These are phyloP conservation scores for Rhinogobius similis DNA, from an alignment of 2,113 vertebrate species.

Conservation along the genomic window DNA sequence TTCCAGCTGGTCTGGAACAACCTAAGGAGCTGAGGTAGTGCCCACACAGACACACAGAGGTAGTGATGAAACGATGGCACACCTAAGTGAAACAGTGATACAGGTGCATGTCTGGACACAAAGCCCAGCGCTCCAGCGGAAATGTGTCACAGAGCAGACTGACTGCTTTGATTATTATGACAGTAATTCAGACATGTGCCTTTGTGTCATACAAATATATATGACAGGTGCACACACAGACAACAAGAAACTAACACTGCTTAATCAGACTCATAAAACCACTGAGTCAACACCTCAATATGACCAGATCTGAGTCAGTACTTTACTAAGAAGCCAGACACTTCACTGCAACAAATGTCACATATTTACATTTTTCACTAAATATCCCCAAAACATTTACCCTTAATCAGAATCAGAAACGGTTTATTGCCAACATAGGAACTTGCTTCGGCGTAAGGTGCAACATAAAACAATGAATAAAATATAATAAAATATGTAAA, in stretches of 20 bases:
- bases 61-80: slow-evolving; percentile 18
- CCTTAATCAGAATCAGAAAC: no score
- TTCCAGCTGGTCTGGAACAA: slow-evolving; percentile 18
- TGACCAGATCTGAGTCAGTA: slow-evolving; percentile 38
- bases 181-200: slow-evolving; percentile 22
- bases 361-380: not conserved
- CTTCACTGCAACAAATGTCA: not conserved
- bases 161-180: slow-evolving; percentile 22
- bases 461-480: no score
- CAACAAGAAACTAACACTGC: slow-evolving; percentile 3
- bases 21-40: slow-evolving; percentile 20
- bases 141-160: not conserved
- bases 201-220: slow-evolving; percentile 7
- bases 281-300: slow-evolving; percentile 3
- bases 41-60: not conserved
- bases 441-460: no score
- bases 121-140: slow-evolving; percentile 1
- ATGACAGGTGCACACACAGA: slow-evolving; percentile 38
- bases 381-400: not conserved
- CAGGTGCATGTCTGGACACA: slow-evolving; percentile 33
- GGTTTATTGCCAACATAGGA: no score
- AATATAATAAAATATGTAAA: no score
- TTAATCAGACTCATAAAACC: slow-evolving; percentile 26
- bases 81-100: slow-evolving; percentile 16
- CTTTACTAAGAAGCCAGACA: not conserved